phyloP scores from a whole-genome alignment of 2,113 vertebrate genomes.

The Nothocercus nigrocapillus region DNA sequence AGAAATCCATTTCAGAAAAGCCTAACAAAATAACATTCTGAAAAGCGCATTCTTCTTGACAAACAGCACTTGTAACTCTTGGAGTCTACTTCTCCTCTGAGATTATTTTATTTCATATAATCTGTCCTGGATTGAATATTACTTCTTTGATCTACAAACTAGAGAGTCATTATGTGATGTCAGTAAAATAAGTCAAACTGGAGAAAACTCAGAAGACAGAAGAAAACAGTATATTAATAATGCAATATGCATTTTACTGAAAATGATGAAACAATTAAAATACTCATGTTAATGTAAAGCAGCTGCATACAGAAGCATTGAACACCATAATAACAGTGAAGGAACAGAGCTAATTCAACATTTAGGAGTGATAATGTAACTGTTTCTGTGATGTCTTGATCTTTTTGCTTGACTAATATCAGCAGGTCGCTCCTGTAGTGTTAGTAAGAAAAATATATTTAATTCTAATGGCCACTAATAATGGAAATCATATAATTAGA shows the following conservation, averaged over 20 bases:
- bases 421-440: neutral
- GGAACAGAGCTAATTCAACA: neutral
- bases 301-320: neutral
- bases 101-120: neutral
- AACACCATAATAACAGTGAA: neutral
- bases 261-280: neutral
- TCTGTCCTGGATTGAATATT: neutral
- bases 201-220: neutral
- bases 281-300: neutral
- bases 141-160: neutral
- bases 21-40: neutral
- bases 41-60: neutral
- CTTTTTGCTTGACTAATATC: neutral
- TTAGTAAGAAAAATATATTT: neutral
- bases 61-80: neutral
- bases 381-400: neutral
- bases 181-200: neutral
- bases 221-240: neutral
- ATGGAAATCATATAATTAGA: conserved; percentile 25
- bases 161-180: neutral
- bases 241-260: neutral
- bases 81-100: neutral
- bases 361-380: neutral
- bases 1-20: neutral
- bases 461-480: conserved; percentile 33